Evolutionary conservation across 92 coral and sea anemone genomes (phyloP).

Genomic region (Blastomussa wellsi): DNA sequence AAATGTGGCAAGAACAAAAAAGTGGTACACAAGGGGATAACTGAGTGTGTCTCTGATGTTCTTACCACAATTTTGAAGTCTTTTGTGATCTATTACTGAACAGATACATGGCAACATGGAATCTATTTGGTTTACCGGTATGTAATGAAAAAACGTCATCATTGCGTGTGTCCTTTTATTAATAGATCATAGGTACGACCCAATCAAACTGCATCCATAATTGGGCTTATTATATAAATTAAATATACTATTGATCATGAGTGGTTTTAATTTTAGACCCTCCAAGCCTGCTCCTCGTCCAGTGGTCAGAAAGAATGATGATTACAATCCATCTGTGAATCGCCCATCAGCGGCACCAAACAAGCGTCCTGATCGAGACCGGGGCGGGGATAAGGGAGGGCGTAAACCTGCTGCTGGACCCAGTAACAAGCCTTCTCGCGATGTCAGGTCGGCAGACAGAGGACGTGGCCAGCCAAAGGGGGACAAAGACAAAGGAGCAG

Average conservation of each 20-base stretch:
- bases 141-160: too few relatives aligned
- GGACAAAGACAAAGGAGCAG: constrained; percentile 75
- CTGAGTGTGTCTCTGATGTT: too few relatives aligned
- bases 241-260: background rate
- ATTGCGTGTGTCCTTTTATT: too few relatives aligned
- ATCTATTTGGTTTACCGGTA: too few relatives aligned
- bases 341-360: constrained; percentile 65
- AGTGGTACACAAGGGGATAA: too few relatives aligned
- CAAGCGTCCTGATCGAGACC: constrained; percentile 79
- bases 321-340: constrained; percentile 70
- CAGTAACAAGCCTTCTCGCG: constrained; percentile 79
- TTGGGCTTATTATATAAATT: too few relatives aligned
- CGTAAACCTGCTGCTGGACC: constrained; percentile 54
- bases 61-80: too few relatives aligned
- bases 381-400: constrained; percentile 74
- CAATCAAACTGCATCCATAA: too few relatives aligned
- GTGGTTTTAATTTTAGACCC: constrained; percentile 55
- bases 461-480: constrained; percentile 69
- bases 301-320: constrained; percentile 83
- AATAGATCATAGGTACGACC: too few relatives aligned
- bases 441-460: constrained; percentile 54
- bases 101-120: too few relatives aligned
- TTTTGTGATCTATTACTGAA: too few relatives aligned
- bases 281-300: constrained; percentile 88
- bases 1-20: too few relatives aligned